Evolutionary conservation across 2,113 vertebrate species (phyloP), one percentile per base, ranked within the genome.

Genomic region (Pavo muticus): DNA sequence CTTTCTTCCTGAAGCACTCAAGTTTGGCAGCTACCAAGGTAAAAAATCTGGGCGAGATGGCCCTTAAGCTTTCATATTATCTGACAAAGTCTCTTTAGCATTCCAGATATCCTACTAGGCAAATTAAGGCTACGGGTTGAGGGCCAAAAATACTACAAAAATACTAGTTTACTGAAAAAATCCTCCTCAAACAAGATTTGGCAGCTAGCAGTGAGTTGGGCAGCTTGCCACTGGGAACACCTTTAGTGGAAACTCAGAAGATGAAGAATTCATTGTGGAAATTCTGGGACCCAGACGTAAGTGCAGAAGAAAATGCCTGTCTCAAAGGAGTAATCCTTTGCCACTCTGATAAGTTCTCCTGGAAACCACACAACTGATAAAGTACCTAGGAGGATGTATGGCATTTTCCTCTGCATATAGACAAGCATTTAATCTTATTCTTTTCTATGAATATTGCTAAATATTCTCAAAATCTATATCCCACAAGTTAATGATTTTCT

Each of bases 251-350:
- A 80, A 73, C 93, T 64, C 87, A 96, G 87, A 96, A 93, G 52
- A 76, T 97, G 32, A 96, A 90, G 79, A 73, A 85, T 67, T 96
- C 96, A 78, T 69, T 97, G 64, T 52, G 77, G 76, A 95, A 96
- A 65, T 90, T 95, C 50, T 97, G 96, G 97, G 79, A 88, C 29
- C 60, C 94, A 65, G 79, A 94, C 7, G 11, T 96, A 84, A 95
- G 84, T 42, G 87, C 84, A 61, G 96, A 96, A 87, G 96, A 97
- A 84, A 94, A 96, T 45, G 94, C 89, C 6, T 98, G 94, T 73
- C 91, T 97, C 77, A 96, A 97, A 95, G 96, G 92, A 72, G 97
- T 97, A 88, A 84, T 83, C 59, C 84, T 97, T 79, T 97, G 97
- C 86, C 92, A 94, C 81, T 95, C 95, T 88, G 95, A 84, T 97